Evolutionary conservation across 1,140 invertebrate genomes (phyloP), one percentile per base, ranked within the genome.

Genomic region (Triops cancriformis): DNA sequence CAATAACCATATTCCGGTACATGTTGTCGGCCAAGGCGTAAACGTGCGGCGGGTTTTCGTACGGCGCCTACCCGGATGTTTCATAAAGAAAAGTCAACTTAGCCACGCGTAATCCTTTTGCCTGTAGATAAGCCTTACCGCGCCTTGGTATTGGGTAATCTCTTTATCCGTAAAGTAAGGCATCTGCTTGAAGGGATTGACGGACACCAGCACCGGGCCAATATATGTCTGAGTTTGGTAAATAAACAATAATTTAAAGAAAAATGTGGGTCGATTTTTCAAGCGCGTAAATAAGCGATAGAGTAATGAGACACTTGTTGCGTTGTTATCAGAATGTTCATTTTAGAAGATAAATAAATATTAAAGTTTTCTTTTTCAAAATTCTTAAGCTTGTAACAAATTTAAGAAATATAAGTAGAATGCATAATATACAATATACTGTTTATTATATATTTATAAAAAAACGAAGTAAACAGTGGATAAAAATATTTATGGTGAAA

Each of bases 181-280:
- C 86, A 93, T 88, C 81, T 91, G 88, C 83, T 92, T 92, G 85
- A 93, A 93, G 10, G 92, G 92, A 83, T 94, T 94, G 26, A 94
- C 88, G 0, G 91, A 91, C 51, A 94, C 91, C 74, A 94, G 83
- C 27, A 94, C 92, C 72, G 91, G 91, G 12, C 92, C 92, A 81
- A 94, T 93, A 84, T 93, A 93, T 27, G 92, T 93, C 91, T 93
- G 81, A 37, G 10, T 28, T 77, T 77, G 77, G 75, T 77, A 73
- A 75, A 75, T 14, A 27, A 75, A 80, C 72, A 78, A 2, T 26
- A 31, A 64, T 74, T 75, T 83, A 84, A 83, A 85, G 83, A 82
- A 84, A n/a, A 82, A 81, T 37, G 31, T 37, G 2, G 31, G 7
- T 7, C 31, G 7, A 37, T 37, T 37, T 7, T 37, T 7, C 2